A percentile compares a stretch with the other conserved stretches of the same genome.
Conservation (phyloP, 1,140 invertebrate genomes). For the Dermatophagoides farinae region DNA sequence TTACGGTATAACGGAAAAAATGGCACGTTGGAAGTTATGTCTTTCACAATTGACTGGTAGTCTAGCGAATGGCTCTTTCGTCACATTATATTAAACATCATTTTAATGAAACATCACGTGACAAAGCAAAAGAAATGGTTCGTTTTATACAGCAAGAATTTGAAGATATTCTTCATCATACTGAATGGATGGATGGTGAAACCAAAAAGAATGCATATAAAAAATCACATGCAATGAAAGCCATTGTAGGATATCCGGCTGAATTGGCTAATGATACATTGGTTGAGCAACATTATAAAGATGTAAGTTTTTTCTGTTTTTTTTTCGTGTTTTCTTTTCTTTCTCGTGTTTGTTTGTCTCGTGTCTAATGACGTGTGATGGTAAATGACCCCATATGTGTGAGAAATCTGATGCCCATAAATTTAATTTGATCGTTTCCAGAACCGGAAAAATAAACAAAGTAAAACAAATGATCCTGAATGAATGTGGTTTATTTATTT, state of each 20-base stretch:
- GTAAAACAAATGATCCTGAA: too few species aligned
- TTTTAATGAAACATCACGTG: conserved; percentile 30
- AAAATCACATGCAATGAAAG: conserved; percentile 23
- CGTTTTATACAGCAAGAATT: conserved; percentile 22
- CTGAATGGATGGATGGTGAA: conserved; percentile 76
- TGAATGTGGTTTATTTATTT: too few species aligned
- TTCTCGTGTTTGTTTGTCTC: neutral
- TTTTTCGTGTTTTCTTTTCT: neutral
- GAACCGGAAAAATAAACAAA: too few species aligned
- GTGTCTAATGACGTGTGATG: neutral
- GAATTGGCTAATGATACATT: conserved; percentile 27
- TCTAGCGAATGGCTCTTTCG: conserved; percentile 30
- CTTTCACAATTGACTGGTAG: conserved; percentile 23
- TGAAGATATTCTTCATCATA: conserved; percentile 36
- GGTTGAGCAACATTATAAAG: conserved; percentile 24
- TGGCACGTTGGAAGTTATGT: conserved; percentile 22
- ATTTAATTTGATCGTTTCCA: too few species aligned
- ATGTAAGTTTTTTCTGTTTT: conserved; percentile 19
- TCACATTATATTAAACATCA: conserved; percentile 30
- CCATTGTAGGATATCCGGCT: conserved; percentile 30
- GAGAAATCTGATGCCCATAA: neutral
- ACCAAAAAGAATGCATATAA: conserved; percentile 44
- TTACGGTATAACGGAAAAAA: conserved; percentile 24
- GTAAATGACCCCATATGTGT: neutral
- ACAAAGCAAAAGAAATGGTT: conserved; percentile 21